Evolutionary conservation across 2,888 invertebrate species (phyloP).

Genomic region (Dendrolimus houi): DNA sequence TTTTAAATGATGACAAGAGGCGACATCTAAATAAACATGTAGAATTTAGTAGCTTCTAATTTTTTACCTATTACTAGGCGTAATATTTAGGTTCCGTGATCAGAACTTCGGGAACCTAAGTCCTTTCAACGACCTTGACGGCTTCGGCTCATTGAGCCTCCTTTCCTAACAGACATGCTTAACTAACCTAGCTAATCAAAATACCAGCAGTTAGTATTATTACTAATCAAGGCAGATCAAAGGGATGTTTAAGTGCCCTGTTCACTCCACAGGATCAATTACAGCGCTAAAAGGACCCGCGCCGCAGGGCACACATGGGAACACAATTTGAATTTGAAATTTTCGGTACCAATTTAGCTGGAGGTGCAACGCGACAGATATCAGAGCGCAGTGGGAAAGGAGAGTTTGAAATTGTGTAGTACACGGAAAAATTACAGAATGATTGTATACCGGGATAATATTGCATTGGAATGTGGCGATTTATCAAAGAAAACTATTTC

Average conservation of each 20-base stretch:
- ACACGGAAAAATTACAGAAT: slow-evolving; percentile 26
- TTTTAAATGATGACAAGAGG: no score
- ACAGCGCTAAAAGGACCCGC: slow-evolving; percentile 54
- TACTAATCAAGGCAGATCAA: slow-evolving; percentile 55
- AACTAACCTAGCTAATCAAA: slow-evolving; percentile 32
- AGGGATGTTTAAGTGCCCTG: slow-evolving; percentile 17
- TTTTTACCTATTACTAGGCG: no score
- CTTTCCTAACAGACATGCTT: slow-evolving; percentile 8
- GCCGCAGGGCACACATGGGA: slow-evolving; percentile 61
- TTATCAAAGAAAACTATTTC: no score
- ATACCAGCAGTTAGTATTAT: slow-evolving; percentile 16
- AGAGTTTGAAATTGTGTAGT: slow-evolving; percentile 45
- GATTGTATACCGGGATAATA: slow-evolving; percentile 3
- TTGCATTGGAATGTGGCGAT: no score
- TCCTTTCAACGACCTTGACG: no score
- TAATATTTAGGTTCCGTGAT: no score
- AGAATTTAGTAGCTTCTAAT: no score
- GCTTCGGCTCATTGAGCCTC: no score
- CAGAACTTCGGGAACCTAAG: no score
- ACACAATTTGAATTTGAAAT: slow-evolving; percentile 70
- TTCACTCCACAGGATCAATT: slow-evolving; percentile 57
- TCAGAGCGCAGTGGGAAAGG: slow-evolving; percentile 47
- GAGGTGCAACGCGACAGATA: slow-evolving; percentile 68
- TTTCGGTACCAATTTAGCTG: slow-evolving; percentile 68
- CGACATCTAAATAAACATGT: no score